Base-by-base conservation (phyloP, 2,888 invertebrate genomes). In the Zaprionus bogoriensis region DNA sequence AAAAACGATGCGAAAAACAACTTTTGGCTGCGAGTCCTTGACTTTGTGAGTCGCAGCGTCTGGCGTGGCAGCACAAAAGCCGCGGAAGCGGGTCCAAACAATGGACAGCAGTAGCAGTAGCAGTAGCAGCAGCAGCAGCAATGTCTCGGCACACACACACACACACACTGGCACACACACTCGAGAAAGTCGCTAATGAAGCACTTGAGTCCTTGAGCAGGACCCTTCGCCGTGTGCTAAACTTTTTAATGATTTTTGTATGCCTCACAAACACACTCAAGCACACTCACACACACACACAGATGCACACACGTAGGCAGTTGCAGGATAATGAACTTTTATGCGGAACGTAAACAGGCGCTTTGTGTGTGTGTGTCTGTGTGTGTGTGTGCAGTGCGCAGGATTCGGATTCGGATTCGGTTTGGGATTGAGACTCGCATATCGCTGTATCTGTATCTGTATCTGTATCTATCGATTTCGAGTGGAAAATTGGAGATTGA, bases 301-400 rank as follows among this genome's bases (percentile, higher is more conserved):
- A 52, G 9, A 25, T 47, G 14, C 36, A 20, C 17, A 50, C 44
- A 36, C 32, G 22, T 44, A 44, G 46, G 55, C 57, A 38, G 45
- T 50, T 55, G 64, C 70, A 87, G 87, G 86, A 87, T 87, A 87
- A 88, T 88, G 87, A 88, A 87, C 86, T 88, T 74, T 78, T 67
- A 65, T 60, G 62, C 61, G 69, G 66, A 62, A 64, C 62, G 73
- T 73, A 76, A 76, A 76, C 75, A 76, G 54, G 67, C 66, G 59
- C 57, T n/a, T n/a, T n/a, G n/a, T n/a, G n/a, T n/a, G n/a, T n/a
- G n/a, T n/a, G n/a, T n/a, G n/a, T n/a, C n/a, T n/a, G n/a, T n/a
- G n/a, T n/a, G n/a, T n/a, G n/a, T n/a, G n/a, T n/a, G n/a, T n/a
- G n/a, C 39, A 72, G 50, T 72, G 72, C 72, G 72, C 72, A 72